Evolutionary conservation across 2,797 vertebrate genomes (phyloP).

Genomic region (Ceryle rudis): DNA sequence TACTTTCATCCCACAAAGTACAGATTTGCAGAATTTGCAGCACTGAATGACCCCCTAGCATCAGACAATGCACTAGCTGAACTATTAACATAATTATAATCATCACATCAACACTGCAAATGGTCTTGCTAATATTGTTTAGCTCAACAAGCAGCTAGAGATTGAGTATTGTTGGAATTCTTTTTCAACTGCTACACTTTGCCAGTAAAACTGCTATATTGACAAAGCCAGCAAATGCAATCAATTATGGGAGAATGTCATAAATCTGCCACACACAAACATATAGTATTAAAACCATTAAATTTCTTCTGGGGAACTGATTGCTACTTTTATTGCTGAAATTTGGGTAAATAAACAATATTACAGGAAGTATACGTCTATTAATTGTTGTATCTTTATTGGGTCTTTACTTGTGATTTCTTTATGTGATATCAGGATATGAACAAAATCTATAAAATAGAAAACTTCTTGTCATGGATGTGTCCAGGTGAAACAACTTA

Average conservation of each 20-base stretch:
- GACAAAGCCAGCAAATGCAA: too few relatives aligned
- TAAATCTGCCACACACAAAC: not conserved
- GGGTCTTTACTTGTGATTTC: not conserved
- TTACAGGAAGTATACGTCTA: not conserved
- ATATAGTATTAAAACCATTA: not conserved
- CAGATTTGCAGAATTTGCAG: not conserved
- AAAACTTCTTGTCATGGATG: not conserved
- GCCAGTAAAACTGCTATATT: not conserved
- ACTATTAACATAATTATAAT: not conserved
- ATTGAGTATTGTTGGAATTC: not conserved
- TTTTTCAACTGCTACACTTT: not conserved
- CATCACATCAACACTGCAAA: not conserved
- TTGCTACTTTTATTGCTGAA: not conserved
- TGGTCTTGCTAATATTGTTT: not conserved
- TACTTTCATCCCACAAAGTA: not conserved
- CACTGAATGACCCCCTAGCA: not conserved
- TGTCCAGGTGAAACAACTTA: fast-evolving
- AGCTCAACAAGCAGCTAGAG: not conserved
- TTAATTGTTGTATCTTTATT: not conserved
- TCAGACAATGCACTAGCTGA: not conserved
- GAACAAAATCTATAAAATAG: not conserved
- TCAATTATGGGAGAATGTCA: not conserved
- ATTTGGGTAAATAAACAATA: not conserved
- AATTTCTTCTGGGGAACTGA: not conserved
- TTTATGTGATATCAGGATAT: not conserved